phyloP scores from a whole-genome alignment of 2,888 invertebrate species.

The Malachius bipustulatus region DNA sequence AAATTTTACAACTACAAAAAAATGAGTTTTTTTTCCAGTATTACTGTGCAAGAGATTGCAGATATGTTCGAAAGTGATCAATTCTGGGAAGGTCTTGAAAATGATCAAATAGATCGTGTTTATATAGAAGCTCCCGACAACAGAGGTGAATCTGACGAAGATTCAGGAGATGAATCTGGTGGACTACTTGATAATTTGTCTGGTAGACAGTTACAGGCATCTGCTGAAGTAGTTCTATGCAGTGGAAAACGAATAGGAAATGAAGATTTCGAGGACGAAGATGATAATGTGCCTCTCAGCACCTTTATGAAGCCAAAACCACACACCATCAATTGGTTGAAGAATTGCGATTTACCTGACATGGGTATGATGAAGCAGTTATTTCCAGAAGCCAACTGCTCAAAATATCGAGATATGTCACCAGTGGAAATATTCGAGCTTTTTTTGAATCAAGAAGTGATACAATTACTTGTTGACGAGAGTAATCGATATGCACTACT shows the following conservation, averaged over 20 bases:
- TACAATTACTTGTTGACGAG: slow-evolving; percentile 8
- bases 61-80: slow-evolving; percentile 14
- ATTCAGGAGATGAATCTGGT: slow-evolving; percentile 14
- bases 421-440: slow-evolving; percentile 8
- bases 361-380: neutral
- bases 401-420: slow-evolving; percentile 8
- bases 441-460: slow-evolving; percentile 8
- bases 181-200: slow-evolving; percentile 14
- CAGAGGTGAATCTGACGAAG: slow-evolving; percentile 11
- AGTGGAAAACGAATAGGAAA: slow-evolving; percentile 7
- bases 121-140: slow-evolving; percentile 11
- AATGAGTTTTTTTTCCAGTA: slow-evolving; percentile 9
- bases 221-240: slow-evolving; percentile 12
- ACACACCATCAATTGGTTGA: slow-evolving; percentile 3
- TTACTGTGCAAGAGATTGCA: slow-evolving; percentile 12
- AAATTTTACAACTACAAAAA: neutral
- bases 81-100: slow-evolving; percentile 14
- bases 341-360: slow-evolving; percentile 5
- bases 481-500: slow-evolving; percentile 8
- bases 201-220: slow-evolving; percentile 12
- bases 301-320: slow-evolving; percentile 3
- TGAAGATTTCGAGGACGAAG: slow-evolving; percentile 3
- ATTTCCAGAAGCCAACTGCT: slow-evolving; percentile 2
- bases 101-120: slow-evolving; percentile 9
- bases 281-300: slow-evolving; percentile 9